Conservation (phyloP, 2,113 vertebrate species). For the Mixornis gularis region DNA sequence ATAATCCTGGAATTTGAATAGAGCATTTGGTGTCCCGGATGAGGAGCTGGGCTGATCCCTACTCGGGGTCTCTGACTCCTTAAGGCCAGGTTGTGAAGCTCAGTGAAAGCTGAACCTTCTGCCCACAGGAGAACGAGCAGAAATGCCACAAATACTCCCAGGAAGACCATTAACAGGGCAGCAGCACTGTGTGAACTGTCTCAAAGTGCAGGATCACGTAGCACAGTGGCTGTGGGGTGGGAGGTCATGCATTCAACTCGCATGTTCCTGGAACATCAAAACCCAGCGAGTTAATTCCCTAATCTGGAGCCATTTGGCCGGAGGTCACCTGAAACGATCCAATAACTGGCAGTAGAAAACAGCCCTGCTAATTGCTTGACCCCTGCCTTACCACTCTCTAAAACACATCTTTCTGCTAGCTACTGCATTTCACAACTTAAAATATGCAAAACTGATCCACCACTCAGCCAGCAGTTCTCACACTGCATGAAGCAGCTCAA, state of each 20-base stretch:
- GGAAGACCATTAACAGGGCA: background rate
- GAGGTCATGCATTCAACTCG: background rate
- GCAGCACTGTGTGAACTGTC: background rate
- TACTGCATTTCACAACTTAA: background rate
- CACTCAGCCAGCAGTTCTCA: background rate
- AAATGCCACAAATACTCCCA: background rate
- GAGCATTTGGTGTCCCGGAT: background rate
- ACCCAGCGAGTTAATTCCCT: background rate
- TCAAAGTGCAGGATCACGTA: background rate
- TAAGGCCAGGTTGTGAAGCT: background rate
- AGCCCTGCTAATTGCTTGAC: background rate
- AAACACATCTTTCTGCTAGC: background rate
- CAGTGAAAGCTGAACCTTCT: background rate
- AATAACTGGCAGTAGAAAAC: background rate
- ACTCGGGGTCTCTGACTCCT: background rate
- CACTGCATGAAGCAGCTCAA: background rate
- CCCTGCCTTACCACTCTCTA: background rate
- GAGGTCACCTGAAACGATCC: background rate
- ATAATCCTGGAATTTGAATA: background rate
- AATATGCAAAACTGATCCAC: constrained; percentile 3
- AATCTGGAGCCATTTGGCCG: background rate
- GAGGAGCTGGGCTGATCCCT: background rate
- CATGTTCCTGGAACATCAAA: background rate
- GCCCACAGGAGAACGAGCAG: background rate
- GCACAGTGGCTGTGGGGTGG: background rate